phyloP scores from a whole-genome alignment of 1,140 invertebrate genomes.

The Zaprionus vittiger region DNA sequence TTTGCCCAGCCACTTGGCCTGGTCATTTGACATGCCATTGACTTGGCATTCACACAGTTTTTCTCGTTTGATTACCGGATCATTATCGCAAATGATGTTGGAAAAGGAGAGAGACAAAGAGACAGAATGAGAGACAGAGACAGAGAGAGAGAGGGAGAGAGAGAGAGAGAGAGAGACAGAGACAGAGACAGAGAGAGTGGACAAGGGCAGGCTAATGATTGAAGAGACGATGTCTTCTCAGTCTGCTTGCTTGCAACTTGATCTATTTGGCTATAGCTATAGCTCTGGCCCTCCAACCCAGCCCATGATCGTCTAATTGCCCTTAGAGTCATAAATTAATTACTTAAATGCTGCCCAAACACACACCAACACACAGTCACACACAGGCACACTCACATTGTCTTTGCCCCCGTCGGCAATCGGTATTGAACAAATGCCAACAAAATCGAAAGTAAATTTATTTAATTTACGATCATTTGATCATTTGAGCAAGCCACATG shows the following conservation, averaged over 20 bases:
- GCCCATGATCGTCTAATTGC: slow-evolving; percentile 55
- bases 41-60: slow-evolving; percentile 64
- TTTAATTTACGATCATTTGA: slow-evolving; percentile 66
- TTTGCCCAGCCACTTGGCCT: slow-evolving; percentile 44
- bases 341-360: slow-evolving; percentile 43
- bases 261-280: neutral
- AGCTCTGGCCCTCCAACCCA: neutral
- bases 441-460: slow-evolving; percentile 75
- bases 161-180: neutral
- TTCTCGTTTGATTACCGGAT: slow-evolving; percentile 67
- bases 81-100: slow-evolving; percentile 69
- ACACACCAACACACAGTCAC: neutral
- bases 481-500: slow-evolving; percentile 38
- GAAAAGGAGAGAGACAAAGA: neutral
- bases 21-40: slow-evolving; percentile 74
- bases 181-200: neutral
- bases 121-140: neutral
- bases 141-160: neutral
- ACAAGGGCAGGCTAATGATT: slow-evolving; percentile 49
- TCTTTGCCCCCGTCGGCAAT: slow-evolving; percentile 15
- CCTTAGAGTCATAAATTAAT: slow-evolving; percentile 70
- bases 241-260: neutral
- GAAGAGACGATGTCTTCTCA: slow-evolving; percentile 43
- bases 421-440: slow-evolving; percentile 27
- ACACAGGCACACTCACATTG: neutral